phyloP scores from a whole-genome alignment of 2,888 invertebrate species.

The Sylvicola cinctus region DNA sequence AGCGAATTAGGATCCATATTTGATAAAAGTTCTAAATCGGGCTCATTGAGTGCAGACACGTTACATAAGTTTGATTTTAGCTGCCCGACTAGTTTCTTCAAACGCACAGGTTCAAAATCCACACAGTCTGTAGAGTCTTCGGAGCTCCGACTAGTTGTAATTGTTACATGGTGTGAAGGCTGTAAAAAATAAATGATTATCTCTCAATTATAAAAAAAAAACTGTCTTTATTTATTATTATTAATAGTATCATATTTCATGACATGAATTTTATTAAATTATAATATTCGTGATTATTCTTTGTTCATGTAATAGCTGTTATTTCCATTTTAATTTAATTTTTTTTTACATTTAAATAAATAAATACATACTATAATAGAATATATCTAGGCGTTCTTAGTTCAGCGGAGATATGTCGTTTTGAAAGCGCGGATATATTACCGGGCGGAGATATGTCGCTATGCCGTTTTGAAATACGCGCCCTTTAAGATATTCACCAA shows the following conservation, averaged over 20 bases:
- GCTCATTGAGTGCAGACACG: slow-evolving; percentile 64
- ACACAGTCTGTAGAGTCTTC: slow-evolving; percentile 24
- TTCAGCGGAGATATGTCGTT: too few relatives aligned
- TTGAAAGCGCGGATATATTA: too few relatives aligned
- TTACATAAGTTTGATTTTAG: slow-evolving; percentile 65
- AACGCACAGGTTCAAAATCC: slow-evolving; percentile 28
- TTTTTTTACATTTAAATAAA: too few relatives aligned
- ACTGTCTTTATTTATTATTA: too few relatives aligned
- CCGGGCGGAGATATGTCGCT: not conserved
- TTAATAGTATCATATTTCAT: too few relatives aligned
- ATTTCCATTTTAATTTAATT: too few relatives aligned
- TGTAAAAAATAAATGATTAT: slow-evolving; percentile 11
- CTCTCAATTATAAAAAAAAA: slow-evolving; percentile 6
- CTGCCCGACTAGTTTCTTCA: slow-evolving; percentile 55
- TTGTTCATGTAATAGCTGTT: too few relatives aligned
- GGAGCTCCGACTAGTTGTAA: slow-evolving; percentile 32
- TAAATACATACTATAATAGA: too few relatives aligned
- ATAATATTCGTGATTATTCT: too few relatives aligned
- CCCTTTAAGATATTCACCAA: not conserved
- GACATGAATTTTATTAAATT: too few relatives aligned
- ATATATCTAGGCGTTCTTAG: too few relatives aligned
- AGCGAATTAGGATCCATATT: slow-evolving; percentile 82
- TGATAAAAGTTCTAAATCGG: slow-evolving; percentile 63
- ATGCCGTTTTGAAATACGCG: not conserved
- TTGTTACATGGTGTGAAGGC: slow-evolving; percentile 26